A percentile compares a stretch with the other conserved stretches of the same genome.
Conservation (phyloP, 2,888 invertebrate species). For the Tiphia femorata region DNA sequence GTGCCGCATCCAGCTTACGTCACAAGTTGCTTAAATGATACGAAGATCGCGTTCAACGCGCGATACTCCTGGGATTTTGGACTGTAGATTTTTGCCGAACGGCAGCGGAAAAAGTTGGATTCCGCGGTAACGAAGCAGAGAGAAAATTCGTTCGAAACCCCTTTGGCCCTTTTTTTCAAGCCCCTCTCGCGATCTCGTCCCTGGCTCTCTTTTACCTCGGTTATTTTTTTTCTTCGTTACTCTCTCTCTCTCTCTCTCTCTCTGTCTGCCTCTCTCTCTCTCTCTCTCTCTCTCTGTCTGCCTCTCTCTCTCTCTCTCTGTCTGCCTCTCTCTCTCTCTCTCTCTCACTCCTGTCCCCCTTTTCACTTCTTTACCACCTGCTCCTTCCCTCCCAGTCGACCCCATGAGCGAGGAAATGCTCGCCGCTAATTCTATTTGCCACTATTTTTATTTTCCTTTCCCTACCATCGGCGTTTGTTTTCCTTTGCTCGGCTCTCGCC, state of each 20-base stretch:
- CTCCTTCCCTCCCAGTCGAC: not conserved
- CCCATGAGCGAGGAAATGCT: slow-evolving; percentile 21
- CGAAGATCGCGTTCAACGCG: no score
- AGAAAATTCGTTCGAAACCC: slow-evolving; percentile 14
- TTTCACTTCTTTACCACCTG: not conserved
- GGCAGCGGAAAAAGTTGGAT: not conserved
- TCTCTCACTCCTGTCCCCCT: not conserved
- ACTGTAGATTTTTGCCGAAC: not conserved
- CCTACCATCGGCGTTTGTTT: slow-evolving; percentile 10
- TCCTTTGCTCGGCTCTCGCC: slow-evolving; percentile 12
- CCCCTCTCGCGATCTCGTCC: not conserved
- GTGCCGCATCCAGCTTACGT: no score
- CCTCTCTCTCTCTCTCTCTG: not conserved
- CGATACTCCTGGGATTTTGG: no score
- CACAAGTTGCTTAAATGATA: no score
- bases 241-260: not conserved
- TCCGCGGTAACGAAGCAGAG: not conserved
- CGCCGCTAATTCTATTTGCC: slow-evolving; percentile 43
- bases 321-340: not conserved
- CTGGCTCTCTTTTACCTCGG: not conserved
- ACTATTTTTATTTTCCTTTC: slow-evolving; percentile 25
- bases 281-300: not conserved
- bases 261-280: not conserved
- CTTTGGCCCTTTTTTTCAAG: not conserved
- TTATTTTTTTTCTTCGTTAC: no score